Base-by-base conservation (phyloP, 2,888 invertebrate genomes). In the Melangyna quadrimaculata region DNA sequence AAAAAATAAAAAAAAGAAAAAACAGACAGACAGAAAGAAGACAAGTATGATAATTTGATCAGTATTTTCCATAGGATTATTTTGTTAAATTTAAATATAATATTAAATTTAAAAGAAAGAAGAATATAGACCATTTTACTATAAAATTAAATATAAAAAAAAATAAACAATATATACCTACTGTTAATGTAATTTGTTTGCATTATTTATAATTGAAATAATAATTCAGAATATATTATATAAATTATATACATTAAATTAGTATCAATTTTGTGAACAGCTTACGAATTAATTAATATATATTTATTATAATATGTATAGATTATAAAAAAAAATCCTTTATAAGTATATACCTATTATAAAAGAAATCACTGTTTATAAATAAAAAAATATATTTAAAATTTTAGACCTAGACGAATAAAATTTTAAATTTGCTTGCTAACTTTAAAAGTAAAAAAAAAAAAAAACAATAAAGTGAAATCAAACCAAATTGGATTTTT, bases 211-310 rank as follows among this genome's bases (percentile, higher is more conserved):
- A n/a, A 53, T 70, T 70, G 65, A 65, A 80, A 75, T 29, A 7
- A 63, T 45, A 79, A 78, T 32, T 75, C 70, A 78, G 67, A 72
- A 35, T 81, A 80, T 63, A 12, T 35, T 48, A 22, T 51, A 74
- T 48, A 83, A 53, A 69, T 79, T 73, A 53, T 71, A 78, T 81
- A 87, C 80, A 61, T 67, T 63, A 48, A 69, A 79, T 80, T 74
- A 80, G 70, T 75, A 83, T 72, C 67, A 75, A 82, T 78, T 59
- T 82, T 87, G 74, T 86, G 67, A 78, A 78, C 81, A 78, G 80
- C 81, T 81, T 81, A 86, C 78, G 81, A 84, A 84, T 87, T 35
- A 83, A 84, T 45, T 71, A 79, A 80, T 79, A 83, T 48, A 81
- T 87, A 70, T 78, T 87, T 75, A 86, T 86, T 37, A 71, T 71